Evolutionary conservation across 2,888 invertebrate species (phyloP).

Genomic region (Sinopyrophorus schimmeli): DNA sequence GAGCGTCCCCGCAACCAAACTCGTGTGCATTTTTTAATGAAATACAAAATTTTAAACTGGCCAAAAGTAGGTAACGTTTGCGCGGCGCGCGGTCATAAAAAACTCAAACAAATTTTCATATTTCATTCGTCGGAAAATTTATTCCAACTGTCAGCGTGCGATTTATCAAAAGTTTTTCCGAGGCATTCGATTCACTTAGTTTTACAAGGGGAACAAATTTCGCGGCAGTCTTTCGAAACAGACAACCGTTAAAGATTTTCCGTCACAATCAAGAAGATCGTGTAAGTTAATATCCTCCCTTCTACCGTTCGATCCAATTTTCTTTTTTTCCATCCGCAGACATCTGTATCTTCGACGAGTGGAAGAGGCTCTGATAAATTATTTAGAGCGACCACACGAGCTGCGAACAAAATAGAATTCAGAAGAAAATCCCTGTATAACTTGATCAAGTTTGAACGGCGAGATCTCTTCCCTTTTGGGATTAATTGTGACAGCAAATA

Average conservation of each 20-base stretch:
- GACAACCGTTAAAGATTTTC: constrained; percentile 16
- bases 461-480: constrained; percentile 10
- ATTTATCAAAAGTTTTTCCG: constrained; percentile 18
- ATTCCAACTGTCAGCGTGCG: constrained; percentile 11
- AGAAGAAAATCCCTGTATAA: constrained; percentile 17
- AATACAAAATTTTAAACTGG: no score
- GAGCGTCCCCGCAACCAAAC: no score
- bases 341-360: constrained; percentile 12
- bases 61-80: constrained; percentile 8
- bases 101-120: constrained; percentile 14
- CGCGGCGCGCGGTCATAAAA: constrained; percentile 13
- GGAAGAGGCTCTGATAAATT: constrained; percentile 13
- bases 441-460: constrained; percentile 10
- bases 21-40: no score
- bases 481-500: constrained; percentile 14
- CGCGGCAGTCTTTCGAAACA: constrained; percentile 9
- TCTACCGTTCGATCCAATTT: no score
- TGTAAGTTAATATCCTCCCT: constrained; percentile 16
- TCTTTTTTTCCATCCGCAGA: constrained; percentile 13
- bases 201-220: constrained; percentile 17
- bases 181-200: constrained; percentile 16
- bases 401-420: constrained; percentile 17
- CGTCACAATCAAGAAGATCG: constrained; percentile 14
- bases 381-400: constrained; percentile 17
- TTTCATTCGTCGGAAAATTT: constrained; percentile 7